These are phyloP conservation scores for Palythoa heliodiscus DNA, from an alignment of 92 coral and sea anemone genomes.

Conservation along the genomic window DNA sequence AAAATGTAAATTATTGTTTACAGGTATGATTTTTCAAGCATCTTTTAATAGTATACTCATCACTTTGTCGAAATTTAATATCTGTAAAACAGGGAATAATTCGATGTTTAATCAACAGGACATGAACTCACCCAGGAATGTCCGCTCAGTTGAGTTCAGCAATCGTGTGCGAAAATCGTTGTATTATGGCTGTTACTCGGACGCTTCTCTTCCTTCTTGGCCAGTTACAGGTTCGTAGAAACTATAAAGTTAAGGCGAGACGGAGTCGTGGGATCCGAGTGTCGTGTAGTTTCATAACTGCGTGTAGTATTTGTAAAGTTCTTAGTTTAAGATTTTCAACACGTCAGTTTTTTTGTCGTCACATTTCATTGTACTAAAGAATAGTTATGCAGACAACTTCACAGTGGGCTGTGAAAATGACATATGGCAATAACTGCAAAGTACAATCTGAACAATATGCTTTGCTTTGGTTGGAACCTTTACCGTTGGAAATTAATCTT, in stretches of 20 bases:
- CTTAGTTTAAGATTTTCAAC: no score
- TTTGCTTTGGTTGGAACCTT: no score
- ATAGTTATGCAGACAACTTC: no score
- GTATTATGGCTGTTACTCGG: constrained; percentile 93
- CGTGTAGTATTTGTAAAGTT: no score
- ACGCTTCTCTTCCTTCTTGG: constrained; percentile 90
- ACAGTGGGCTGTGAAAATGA: no score
- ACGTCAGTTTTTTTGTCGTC: no score
- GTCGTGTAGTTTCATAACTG: no score
- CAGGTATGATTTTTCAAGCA: background rate
- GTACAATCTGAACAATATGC: no score
- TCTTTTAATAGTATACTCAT: background rate
- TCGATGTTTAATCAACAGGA: constrained; percentile 14
- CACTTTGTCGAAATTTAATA: background rate
- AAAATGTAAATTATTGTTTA: constrained; percentile 12
- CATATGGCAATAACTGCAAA: no score
- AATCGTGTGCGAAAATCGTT: constrained; percentile 85
- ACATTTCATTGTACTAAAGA: no score
- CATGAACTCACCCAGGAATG: constrained; percentile 35
- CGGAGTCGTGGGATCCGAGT: no score
- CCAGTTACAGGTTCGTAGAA: constrained; percentile 82
- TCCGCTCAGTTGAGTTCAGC: constrained; percentile 68
- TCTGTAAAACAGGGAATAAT: background rate
- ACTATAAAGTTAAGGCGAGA: background rate
- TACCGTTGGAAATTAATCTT: no score